A percentile compares a stretch with the other conserved stretches of the same genome.
Evolutionary conservation across 1,140 invertebrate genomes (phyloP).

Genomic region (Fopius arisanus): DNA sequence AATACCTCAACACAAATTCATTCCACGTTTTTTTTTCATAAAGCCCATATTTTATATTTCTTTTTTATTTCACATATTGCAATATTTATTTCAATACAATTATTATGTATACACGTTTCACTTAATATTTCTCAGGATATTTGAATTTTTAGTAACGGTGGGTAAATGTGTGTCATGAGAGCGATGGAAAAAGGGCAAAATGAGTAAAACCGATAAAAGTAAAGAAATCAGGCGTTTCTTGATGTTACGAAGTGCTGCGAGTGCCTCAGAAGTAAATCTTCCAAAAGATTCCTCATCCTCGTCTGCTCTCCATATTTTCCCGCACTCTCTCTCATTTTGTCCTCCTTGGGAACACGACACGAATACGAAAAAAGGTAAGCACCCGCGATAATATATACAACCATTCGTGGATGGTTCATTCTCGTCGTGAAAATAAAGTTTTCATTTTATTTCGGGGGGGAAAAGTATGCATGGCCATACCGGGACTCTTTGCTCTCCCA

Average conservation of each 20-base stretch:
- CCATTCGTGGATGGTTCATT: slow-evolving; percentile 20
- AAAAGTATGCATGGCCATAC: slow-evolving; percentile 12
- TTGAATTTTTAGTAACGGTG: no score
- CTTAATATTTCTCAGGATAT: no score
- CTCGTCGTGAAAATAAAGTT: slow-evolving; percentile 48
- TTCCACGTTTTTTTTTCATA: no score
- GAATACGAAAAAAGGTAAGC: slow-evolving; percentile 42
- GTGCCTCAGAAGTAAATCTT: slow-evolving; percentile 47
- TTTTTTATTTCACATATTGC: no score
- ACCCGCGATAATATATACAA: slow-evolving; percentile 14
- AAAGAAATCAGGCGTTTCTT: slow-evolving; percentile 35
- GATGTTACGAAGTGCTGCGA: slow-evolving; percentile 45
- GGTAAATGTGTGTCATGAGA: no score
- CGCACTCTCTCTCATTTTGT: slow-evolving; percentile 25
- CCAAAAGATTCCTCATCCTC: slow-evolving; percentile 43
- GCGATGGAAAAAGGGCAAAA: background rate
- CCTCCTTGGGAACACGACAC: slow-evolving; percentile 46
- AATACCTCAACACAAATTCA: no score
- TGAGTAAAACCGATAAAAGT: slow-evolving; percentile 17
- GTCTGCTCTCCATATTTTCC: slow-evolving; percentile 5
- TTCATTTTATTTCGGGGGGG: slow-evolving; percentile 44
- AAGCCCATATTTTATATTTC: no score
- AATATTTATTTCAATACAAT: no score
- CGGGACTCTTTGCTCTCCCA: background rate
- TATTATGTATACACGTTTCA: no score